Conservation (phyloP, 2,888 invertebrate genomes). For the Carabus problematicus region DNA sequence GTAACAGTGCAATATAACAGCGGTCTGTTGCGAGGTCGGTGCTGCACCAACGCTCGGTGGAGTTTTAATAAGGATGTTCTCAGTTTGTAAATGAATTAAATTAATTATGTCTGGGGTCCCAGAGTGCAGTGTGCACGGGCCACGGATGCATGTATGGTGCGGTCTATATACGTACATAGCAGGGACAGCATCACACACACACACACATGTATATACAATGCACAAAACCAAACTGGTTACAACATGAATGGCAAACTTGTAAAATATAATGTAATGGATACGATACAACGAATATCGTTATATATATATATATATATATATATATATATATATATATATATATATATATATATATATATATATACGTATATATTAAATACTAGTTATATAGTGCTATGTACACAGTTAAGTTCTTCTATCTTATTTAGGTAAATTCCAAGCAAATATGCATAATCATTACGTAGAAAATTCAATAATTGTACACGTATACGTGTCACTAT, state of each 20-base stretch:
- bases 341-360: too few relatives aligned
- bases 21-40: neutral
- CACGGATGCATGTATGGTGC: constrained; percentile 20
- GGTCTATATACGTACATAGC: neutral
- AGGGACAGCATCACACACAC: neutral
- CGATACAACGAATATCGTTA: too few relatives aligned
- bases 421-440: too few relatives aligned
- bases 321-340: too few relatives aligned
- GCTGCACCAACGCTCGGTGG: neutral
- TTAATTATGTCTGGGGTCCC: constrained; percentile 34
- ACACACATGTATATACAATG: neutral
- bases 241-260: neutral
- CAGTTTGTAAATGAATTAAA: constrained; percentile 42
- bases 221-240: neutral
- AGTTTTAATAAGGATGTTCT: constrained; percentile 41
- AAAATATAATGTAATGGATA: neutral
- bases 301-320: too few relatives aligned
- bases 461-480: too few relatives aligned
- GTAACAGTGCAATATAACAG: too few relatives aligned
- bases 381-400: too few relatives aligned
- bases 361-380: too few relatives aligned
- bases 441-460: too few relatives aligned
- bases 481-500: too few relatives aligned
- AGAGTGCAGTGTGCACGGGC: constrained; percentile 14
- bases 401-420: too few relatives aligned